Conservation (phyloP, 2,888 invertebrate genomes). For the Melinaea marsaeus region DNA sequence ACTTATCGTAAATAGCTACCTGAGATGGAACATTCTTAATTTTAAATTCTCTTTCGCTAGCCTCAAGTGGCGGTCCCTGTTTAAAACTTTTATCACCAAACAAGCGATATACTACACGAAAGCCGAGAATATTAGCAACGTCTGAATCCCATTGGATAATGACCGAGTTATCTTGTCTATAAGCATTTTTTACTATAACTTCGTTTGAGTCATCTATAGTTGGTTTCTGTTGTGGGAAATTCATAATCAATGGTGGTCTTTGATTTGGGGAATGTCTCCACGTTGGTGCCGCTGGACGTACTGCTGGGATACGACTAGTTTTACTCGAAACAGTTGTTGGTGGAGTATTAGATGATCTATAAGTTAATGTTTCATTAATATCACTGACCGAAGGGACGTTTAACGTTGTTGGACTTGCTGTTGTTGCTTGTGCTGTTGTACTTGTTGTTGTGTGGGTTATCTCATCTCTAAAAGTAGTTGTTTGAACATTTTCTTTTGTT, state of each 20-base stretch:
- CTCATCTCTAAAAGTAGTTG: conserved; percentile 36
- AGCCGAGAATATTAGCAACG: conserved; percentile 91
- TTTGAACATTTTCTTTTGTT: conserved; percentile 42
- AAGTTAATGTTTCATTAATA: conserved; percentile 40
- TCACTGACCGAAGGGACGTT: conserved; percentile 41
- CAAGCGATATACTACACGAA: conserved; percentile 91
- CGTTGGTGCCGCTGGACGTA: conserved; percentile 63
- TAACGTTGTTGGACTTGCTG: conserved; percentile 43
- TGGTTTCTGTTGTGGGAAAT: conserved; percentile 81
- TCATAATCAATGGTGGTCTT: conserved; percentile 84
- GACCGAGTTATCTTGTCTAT: conserved; percentile 90
- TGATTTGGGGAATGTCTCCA: conserved; percentile 77
- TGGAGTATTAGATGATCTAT: conserved; percentile 44
- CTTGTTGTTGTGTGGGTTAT: conserved; percentile 38
- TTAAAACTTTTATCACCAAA: conserved; percentile 95
- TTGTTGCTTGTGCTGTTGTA: conserved; percentile 43
- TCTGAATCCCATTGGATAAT: conserved; percentile 95
- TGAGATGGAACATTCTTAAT: conserved; percentile 94
- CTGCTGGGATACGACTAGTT: conserved; percentile 51
- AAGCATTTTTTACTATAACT: conserved; percentile 90
- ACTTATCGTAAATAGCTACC: conserved; percentile 60
- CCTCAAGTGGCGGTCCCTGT: conserved; percentile 92
- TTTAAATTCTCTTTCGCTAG: conserved; percentile 93
- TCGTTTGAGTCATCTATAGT: conserved; percentile 84
- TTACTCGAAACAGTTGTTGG: conserved; percentile 51